phyloP scores from a whole-genome alignment of 2,888 invertebrate species.

The Drosophila multiciliata region DNA sequence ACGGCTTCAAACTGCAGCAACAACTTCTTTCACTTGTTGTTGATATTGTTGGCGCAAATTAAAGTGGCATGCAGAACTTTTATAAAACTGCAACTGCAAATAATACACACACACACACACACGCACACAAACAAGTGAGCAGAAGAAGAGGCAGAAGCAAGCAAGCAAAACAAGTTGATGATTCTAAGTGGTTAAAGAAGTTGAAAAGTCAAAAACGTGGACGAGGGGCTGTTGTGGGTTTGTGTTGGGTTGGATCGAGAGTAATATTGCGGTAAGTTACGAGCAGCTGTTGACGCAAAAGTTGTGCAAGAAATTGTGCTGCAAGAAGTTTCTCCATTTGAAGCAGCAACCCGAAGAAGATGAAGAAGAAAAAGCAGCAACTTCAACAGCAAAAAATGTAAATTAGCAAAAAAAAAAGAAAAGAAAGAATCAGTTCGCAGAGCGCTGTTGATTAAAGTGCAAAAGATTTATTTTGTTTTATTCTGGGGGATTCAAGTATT shows the following conservation, averaged over 20 bases:
- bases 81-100: constrained; percentile 45
- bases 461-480: constrained; percentile 1
- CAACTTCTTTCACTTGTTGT: constrained; percentile 23
- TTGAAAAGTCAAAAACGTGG: constrained; percentile 73
- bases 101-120: constrained; percentile 39
- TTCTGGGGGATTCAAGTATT: background rate
- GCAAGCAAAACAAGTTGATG: constrained; percentile 74
- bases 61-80: constrained; percentile 68
- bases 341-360: constrained; percentile 9
- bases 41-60: constrained; percentile 53
- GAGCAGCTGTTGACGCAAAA: constrained; percentile 68
- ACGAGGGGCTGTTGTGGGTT: constrained; percentile 16
- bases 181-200: constrained; percentile 79
- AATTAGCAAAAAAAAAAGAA: constrained; percentile 17
- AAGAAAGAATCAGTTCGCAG: constrained; percentile 1
- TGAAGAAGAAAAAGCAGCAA: background rate
- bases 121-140: constrained; percentile 17
- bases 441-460: constrained; percentile 23
- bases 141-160: constrained; percentile 51
- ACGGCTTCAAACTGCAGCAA: constrained; percentile 38
- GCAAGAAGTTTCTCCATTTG: constrained; percentile 60
- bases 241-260: background rate
- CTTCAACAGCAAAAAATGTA: constrained; percentile 12
- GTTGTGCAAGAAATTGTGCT: constrained; percentile 56
- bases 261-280: constrained; percentile 19